Evolutionary conservation across 1,140 invertebrate species (phyloP).

Genomic region (Brachionus plicatilis): DNA sequence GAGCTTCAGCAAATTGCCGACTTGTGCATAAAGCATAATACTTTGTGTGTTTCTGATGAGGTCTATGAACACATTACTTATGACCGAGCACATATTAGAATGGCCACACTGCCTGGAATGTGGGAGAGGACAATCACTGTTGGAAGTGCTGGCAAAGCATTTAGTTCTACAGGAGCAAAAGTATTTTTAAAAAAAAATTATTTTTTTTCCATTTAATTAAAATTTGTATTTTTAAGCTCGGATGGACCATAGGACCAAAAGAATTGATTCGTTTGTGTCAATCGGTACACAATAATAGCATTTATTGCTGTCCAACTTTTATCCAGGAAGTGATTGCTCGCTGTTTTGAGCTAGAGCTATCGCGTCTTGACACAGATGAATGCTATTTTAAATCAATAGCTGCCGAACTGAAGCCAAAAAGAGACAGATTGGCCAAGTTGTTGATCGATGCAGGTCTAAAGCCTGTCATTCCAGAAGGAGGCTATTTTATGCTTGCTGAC

Average conservation of each 20-base stretch:
- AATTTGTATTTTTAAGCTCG: slow-evolving; percentile 61
- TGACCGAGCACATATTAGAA: slow-evolving; percentile 77
- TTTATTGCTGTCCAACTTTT: slow-evolving; percentile 83
- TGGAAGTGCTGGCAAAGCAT: slow-evolving; percentile 93
- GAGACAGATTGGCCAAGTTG: slow-evolving; percentile 73
- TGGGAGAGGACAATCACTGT: slow-evolving; percentile 95
- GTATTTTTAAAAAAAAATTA: slow-evolving; percentile 54
- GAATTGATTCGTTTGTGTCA: slow-evolving; percentile 66
- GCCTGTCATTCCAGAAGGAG: slow-evolving; percentile 86
- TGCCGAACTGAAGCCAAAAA: slow-evolving; percentile 70
- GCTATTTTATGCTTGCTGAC: slow-evolving; percentile 92
- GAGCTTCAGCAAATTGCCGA: slow-evolving; percentile 70
- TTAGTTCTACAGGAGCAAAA: slow-evolving; percentile 91
- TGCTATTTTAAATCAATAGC: slow-evolving; percentile 79
- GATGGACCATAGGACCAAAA: slow-evolving; percentile 76
- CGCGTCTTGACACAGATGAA: slow-evolving; percentile 63
- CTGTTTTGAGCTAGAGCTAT: slow-evolving; percentile 79
- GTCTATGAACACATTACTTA: slow-evolving; percentile 97
- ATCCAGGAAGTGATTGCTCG: slow-evolving; percentile 80
- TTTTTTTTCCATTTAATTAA: not conserved
- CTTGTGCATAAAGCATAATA: slow-evolving; percentile 85
- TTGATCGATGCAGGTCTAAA: slow-evolving; percentile 75
- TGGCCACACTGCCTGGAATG: slow-evolving; percentile 90
- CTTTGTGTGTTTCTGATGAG: slow-evolving; percentile 86
- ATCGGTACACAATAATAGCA: slow-evolving; percentile 85